Base-by-base conservation (phyloP, 2,888 invertebrate genomes). In the Ormyrus labotus region DNA sequence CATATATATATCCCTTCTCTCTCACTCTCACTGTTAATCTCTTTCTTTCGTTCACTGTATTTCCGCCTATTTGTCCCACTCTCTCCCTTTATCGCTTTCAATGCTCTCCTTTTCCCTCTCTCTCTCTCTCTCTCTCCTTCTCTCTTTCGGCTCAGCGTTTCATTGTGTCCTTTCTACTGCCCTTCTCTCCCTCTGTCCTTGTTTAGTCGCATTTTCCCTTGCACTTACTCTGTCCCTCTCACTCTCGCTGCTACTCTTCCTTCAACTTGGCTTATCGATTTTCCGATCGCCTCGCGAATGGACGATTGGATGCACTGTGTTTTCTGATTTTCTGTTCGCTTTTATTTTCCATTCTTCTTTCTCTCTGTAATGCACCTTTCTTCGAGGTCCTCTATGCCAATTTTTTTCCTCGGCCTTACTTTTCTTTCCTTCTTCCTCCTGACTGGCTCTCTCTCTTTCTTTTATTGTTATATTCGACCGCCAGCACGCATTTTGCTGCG, bases 231-330 rank as follows among this genome's bases (percentile, higher is more conserved):
- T 73, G 48, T 50, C 19, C 5, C 68, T 75, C n/a, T 45, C 63
- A 58, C 55, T 71, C 70, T n/a, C 51, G 34, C 50, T 74, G 60
- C 61, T 79, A 55, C 70, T 67, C 47, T 74, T 79, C 69, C 78
- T 78, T 78, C 74, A 70, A 78, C 73, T 74, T 74, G 71, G 75
- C 81, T 71, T 78, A 80, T 78, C 75, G 78, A 78, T 81, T 81
- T 82, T 82, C 70, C 79, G 60, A 74, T 82, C 79, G 67, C 55
- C 53, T 69, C 68, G 47, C 67, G 51, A 75, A 75, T 75, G 74
- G 81, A 78, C 71, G 72, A 77, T 80, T 79, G 78, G 72, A 80
- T 77, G 76, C 73, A 76, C 76, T 76, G 70, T 78, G 81, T 69
- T 78, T 78, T 78, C 78, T 78, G 81, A 81, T 81, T 81, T 78